Evolutionary conservation across 2,113 vertebrate genomes (phyloP).

Genomic region (Oophaga pumilio): DNA sequence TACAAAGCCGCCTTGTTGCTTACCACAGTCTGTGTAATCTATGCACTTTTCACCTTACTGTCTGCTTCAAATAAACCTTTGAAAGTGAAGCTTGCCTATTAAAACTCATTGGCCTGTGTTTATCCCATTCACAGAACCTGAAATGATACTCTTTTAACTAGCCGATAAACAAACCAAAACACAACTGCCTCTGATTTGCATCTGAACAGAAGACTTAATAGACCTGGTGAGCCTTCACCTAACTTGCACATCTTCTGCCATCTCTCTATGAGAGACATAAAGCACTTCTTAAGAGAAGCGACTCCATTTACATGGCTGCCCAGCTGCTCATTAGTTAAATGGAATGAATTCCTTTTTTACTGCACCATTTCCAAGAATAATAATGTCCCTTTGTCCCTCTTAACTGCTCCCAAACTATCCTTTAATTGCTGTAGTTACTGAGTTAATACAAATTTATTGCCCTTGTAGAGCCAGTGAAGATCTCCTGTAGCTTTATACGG

Average conservation of each 20-base stretch:
- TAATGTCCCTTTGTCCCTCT: slow-evolving; percentile 77
- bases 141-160: slow-evolving; percentile 73
- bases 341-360: slow-evolving; percentile 82
- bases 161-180: slow-evolving; percentile 71
- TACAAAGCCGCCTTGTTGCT: slow-evolving; percentile 23
- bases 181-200: slow-evolving; percentile 72
- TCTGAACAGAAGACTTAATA: slow-evolving; percentile 70
- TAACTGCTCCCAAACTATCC: slow-evolving; percentile 84
- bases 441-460: slow-evolving; percentile 96
- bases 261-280: slow-evolving; percentile 66
- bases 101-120: slow-evolving; percentile 68
- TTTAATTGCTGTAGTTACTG: slow-evolving; percentile 83
- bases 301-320: slow-evolving; percentile 80
- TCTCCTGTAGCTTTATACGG: slow-evolving; percentile 87
- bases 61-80: slow-evolving; percentile 64
- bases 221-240: slow-evolving; percentile 64
- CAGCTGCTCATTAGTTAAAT: slow-evolving; percentile 86
- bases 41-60: slow-evolving; percentile 58
- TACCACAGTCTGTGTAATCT: slow-evolving; percentile 5
- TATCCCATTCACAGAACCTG: slow-evolving; percentile 71
- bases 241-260: slow-evolving; percentile 70
- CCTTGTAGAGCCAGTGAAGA: slow-evolving; percentile 82
- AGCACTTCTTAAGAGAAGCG: slow-evolving; percentile 67
- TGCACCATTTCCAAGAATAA: slow-evolving; percentile 77
- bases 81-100: slow-evolving; percentile 70